Percentiles rank a stretch among this genome's conserved stretches.
Conservation (phyloP, 2,113 vertebrate genomes). For the Propithecus coquereli region DNA sequence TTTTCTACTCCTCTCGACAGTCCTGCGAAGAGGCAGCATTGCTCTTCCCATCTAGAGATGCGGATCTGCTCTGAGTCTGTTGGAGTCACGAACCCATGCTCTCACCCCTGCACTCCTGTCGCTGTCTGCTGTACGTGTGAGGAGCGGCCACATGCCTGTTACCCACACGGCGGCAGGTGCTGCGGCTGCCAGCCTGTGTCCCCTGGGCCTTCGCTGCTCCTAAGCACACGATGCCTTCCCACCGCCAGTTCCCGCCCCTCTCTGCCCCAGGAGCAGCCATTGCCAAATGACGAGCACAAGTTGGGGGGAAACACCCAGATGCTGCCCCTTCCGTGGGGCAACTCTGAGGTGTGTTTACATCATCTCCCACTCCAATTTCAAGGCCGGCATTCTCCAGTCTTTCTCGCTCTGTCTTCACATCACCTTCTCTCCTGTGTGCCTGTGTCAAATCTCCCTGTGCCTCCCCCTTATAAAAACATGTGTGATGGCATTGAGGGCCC, state of each 20-base stretch:
- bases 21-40: not conserved
- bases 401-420: not conserved
- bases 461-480: not conserved
- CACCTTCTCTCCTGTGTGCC: not conserved
- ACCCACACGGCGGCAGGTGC: not conserved
- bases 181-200: fast-evolving
- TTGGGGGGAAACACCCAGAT: not conserved
- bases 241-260: not conserved
- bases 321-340: not conserved
- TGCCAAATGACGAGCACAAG: not conserved
- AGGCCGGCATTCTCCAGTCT: not conserved
- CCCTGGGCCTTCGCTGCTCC: not conserved
- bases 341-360: not conserved
- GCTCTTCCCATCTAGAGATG: not conserved
- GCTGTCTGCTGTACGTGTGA: fast-evolving
- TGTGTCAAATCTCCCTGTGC: not conserved
- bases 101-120: not conserved
- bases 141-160: fast-evolving
- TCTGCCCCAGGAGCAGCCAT: not conserved
- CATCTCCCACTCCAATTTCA: not conserved
- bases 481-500: not conserved
- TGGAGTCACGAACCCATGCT: fast-evolving
- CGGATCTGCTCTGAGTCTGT: not conserved
- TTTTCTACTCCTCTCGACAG: not conserved
- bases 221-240: not conserved